Conservation (phyloP, 2,888 invertebrate species). For the Shargacucullia verbasci region DNA sequence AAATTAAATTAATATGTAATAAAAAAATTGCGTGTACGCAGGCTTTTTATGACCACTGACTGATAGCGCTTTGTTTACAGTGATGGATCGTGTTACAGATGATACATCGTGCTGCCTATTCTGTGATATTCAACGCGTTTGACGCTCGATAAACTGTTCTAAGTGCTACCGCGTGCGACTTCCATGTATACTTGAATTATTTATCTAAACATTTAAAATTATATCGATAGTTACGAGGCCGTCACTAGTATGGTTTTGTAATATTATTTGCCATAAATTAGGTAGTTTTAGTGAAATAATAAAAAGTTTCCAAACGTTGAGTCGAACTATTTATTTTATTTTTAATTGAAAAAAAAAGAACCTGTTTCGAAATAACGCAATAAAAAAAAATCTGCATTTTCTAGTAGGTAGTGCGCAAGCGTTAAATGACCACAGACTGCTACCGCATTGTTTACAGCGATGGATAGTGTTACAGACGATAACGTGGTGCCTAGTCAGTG, state of each 20-base stretch:
- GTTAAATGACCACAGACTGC: constrained; percentile 62
- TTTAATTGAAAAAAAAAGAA: too few relatives aligned
- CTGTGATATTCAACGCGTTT: constrained; percentile 53
- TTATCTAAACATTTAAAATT: constrained; percentile 46
- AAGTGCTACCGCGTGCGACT: constrained; percentile 28
- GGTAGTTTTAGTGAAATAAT: too few relatives aligned
- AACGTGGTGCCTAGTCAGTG: constrained; percentile 65
- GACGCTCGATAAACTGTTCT: constrained; percentile 26
- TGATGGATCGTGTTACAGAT: constrained; percentile 66
- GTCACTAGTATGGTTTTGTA: constrained; percentile 41
- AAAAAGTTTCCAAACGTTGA: too few relatives aligned
- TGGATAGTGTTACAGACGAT: constrained; percentile 72
- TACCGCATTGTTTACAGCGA: constrained; percentile 71
- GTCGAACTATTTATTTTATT: too few relatives aligned
- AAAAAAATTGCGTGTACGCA: constrained; percentile 56
- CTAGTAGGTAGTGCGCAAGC: constrained; percentile 65
- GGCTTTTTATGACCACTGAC: constrained; percentile 62
- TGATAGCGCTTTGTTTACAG: constrained; percentile 72
- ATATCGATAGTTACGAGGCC: constrained; percentile 26
- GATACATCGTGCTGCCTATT: constrained; percentile 71
- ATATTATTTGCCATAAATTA: too few relatives aligned
- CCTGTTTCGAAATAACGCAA: too few relatives aligned
- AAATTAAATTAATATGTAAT: constrained; percentile 36
- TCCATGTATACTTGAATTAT: constrained; percentile 25
- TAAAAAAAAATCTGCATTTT: constrained; percentile 5